Conservation (phyloP, 2,113 vertebrate species). For the Gobius niger region DNA sequence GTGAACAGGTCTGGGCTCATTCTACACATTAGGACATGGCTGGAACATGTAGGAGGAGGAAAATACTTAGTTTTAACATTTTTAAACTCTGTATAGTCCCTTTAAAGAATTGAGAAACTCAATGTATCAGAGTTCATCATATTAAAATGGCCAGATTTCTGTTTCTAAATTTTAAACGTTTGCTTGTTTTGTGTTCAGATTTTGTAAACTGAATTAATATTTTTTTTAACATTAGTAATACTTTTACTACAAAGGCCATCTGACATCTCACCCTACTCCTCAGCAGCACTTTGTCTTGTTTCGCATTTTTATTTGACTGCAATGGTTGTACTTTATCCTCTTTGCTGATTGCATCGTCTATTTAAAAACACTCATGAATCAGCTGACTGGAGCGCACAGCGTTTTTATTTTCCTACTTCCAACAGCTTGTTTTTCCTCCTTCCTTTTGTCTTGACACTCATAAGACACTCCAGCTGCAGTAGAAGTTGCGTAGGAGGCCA, state of each 20-base stretch:
- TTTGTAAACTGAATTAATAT: too few relatives aligned
- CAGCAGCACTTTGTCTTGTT: neutral
- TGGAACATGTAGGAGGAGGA: too few relatives aligned
- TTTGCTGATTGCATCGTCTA: neutral
- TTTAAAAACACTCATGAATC: neutral
- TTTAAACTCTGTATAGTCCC: too few relatives aligned
- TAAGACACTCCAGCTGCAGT: neutral
- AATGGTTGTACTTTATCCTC: neutral
- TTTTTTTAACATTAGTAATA: too few relatives aligned
- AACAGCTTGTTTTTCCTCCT: neutral
- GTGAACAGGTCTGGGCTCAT: too few relatives aligned
- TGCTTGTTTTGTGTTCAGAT: too few relatives aligned
- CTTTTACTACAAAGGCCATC: too few relatives aligned
- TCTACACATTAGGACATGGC: too few relatives aligned
- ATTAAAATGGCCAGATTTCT: neutral
- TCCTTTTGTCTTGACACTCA: neutral
- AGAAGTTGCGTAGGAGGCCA: constrained; percentile 15
- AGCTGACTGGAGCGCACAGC: neutral
- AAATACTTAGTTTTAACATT: too few relatives aligned
- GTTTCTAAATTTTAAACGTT: neutral
- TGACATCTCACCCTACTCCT: too few relatives aligned
- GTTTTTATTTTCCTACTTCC: neutral
- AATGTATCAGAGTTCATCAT: constrained; percentile 5
- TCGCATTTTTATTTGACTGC: neutral
- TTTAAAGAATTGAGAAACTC: constrained; percentile 26